A percentile compares a stretch with the other conserved stretches of the same genome.
These are phyloP conservation scores for Sebastes hubbsi DNA, from an alignment of 2,797 vertebrate species.

Conservation along the genomic window DNA sequence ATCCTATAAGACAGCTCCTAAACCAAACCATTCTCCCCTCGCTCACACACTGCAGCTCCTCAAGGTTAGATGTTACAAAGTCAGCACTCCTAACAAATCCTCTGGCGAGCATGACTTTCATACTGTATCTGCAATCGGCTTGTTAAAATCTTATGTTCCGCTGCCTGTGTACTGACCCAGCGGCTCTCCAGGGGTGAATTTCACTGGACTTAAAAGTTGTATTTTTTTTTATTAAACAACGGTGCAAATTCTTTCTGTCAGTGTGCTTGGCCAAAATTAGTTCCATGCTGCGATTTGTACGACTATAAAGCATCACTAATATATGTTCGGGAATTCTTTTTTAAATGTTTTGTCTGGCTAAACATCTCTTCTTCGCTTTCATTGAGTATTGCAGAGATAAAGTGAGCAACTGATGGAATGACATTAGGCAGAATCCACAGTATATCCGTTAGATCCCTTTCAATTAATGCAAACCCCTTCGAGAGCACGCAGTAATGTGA, in stretches of 20 bases:
- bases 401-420: constrained; percentile 10
- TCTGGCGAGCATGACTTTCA: constrained; percentile 48
- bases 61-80: constrained; percentile 43
- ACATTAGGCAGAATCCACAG: background rate
- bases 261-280: constrained; percentile 9
- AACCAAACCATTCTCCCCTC: constrained; percentile 21
- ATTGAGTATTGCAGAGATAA: background rate
- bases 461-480: constrained; percentile 22
- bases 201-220: constrained; percentile 6
- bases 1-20: constrained; percentile 24
- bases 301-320: constrained; percentile 12
- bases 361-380: background rate
- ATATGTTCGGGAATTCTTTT: background rate
- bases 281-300: background rate
- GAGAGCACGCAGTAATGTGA: background rate
- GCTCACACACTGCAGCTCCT: constrained; percentile 15
- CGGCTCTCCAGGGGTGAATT: constrained; percentile 30
- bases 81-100: constrained; percentile 65
- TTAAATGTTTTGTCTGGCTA: background rate
- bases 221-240: constrained; percentile 42
- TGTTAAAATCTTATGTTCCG: constrained; percentile 64
- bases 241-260: constrained; percentile 9
- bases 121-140: constrained; percentile 49
- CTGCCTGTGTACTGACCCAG: constrained; percentile 61
- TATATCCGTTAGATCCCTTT: constrained; percentile 8